A percentile compares a stretch with the other conserved stretches of the same genome.
These are phyloP conservation scores for Dicyrtomina minuta DNA, from an alignment of 2,888 invertebrate genomes.

Conservation along the genomic window DNA sequence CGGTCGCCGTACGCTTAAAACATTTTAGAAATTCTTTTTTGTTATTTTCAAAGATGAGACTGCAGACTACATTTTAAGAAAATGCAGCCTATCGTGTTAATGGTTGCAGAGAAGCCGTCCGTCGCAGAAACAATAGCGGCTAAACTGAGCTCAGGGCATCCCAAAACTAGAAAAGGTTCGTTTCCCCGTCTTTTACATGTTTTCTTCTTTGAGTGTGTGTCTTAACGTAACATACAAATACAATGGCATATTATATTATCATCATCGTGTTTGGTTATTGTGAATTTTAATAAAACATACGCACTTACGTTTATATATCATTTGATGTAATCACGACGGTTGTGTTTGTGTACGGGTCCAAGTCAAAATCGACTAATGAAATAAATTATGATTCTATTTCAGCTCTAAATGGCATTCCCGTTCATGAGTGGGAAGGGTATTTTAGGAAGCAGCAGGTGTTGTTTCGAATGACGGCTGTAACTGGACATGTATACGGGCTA, in stretches of 20 bases:
- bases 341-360: no score
- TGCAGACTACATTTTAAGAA: not conserved
- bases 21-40: no score
- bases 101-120: conserved; percentile 99
- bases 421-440: conserved; percentile 89
- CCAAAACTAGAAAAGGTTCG: conserved; percentile 73
- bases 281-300: no score
- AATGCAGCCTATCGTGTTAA: conserved; percentile 56
- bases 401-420: conserved; percentile 53
- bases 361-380: no score
- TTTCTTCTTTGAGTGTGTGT: not conserved
- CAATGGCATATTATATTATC: no score
- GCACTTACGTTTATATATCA: no score
- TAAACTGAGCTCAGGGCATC: conserved; percentile 86
- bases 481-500: conserved; percentile 95
- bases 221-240: not conserved
- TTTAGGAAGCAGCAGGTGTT: conserved; percentile 72
- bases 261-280: no score
- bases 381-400: no score
- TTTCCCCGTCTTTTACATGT: not conserved
- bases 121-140: conserved; percentile 90
- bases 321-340: no score
- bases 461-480: conserved; percentile 97
- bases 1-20: no score
- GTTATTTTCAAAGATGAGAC: no score